Base-by-base conservation (phyloP, 1,140 invertebrate species). In the Eueides isabella region DNA sequence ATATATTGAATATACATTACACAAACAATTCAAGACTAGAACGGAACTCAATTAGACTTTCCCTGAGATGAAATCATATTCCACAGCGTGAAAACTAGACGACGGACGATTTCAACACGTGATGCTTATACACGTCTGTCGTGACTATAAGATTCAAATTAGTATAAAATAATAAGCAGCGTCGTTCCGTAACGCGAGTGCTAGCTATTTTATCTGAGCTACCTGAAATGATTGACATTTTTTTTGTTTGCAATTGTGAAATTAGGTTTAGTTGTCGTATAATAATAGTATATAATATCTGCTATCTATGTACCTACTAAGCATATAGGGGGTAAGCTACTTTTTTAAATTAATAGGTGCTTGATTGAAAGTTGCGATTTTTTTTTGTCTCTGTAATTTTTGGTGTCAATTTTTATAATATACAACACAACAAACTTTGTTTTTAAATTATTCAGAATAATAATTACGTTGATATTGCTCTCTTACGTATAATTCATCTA, bases 31-130 rank as follows among this genome's bases (percentile, higher is more conserved):
- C 23, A 35, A 67, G 69, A 64, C 35, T 61, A 75, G 68, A 78
- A 31, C 61, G 61, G 63, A 65, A 65, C 33, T 65, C 74, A 75
- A 71, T 75, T 77, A 79, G 80, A n/a, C 84, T 86, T 87, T 87
- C 83, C 85, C 83, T 79, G 70, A 75, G 74, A 83, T 85, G 76
- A 84, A 83, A 85, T 84, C 80, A 80, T 85, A 81, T 80, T 77
- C 75, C 76, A 71, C 70, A 72, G 65, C 77, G 77, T 80, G 80
- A 79, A 83, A 82, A 81, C 75, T 78, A 75, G 81, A 83, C 79
- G 79, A 80, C 77, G 71, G 31, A 67, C 48, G 26, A 23, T 55
- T 65, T 55, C 23, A 55, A 55, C 23, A 26, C 48, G 2, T 12
- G 9, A 55, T 3, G 48, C 48, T 55, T 26, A 55, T 26, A 55